These are phyloP conservation scores for Aulostomus chinensis DNA, from an alignment of 2,797 vertebrate genomes.

Conservation along the genomic window DNA sequence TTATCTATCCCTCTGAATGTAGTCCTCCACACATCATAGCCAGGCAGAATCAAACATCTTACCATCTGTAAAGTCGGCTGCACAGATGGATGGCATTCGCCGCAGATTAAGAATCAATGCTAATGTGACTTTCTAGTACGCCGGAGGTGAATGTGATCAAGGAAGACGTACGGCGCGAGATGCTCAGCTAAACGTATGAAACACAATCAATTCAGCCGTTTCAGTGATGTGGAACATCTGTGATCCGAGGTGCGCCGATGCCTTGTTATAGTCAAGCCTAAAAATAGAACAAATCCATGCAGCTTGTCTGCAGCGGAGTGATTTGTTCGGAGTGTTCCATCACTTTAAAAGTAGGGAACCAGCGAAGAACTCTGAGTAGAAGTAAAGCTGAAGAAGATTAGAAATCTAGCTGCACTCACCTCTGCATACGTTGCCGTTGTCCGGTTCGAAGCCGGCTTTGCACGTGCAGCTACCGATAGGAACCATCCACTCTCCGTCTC, in stretches of 20 bases:
- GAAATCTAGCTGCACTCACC: too few species aligned
- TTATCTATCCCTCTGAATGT: conserved; percentile 41
- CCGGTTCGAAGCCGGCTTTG: conserved; percentile 94
- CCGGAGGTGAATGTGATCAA: conserved; percentile 53
- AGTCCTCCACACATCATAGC: conserved; percentile 17
- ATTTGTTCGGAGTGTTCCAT: conserved; percentile 28
- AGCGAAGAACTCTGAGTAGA: too few species aligned
- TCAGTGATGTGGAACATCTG: conserved; percentile 31
- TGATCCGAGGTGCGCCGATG: conserved; percentile 20
- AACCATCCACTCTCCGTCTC: conserved; percentile 98
- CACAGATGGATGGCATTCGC: conserved; percentile 54
- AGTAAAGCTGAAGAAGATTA: too few species aligned
- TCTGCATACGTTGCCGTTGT: conserved; percentile 92
- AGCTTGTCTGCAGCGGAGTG: conserved; percentile 10
- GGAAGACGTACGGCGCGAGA: conserved; percentile 28
- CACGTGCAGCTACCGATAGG: conserved; percentile 97
- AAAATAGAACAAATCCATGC: conserved; percentile 40
- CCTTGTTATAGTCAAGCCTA: conserved; percentile 13
- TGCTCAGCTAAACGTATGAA: conserved; percentile 42
- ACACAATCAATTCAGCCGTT: conserved; percentile 46
- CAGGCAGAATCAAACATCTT: conserved; percentile 49
- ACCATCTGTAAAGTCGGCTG: conserved; percentile 50
- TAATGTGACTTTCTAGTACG: conserved; percentile 50
- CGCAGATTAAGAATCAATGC: conserved; percentile 58
- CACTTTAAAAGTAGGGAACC: conserved; percentile 18